phyloP scores from a whole-genome alignment of 2,888 invertebrate genomes.

The Chirona hameri region DNA sequence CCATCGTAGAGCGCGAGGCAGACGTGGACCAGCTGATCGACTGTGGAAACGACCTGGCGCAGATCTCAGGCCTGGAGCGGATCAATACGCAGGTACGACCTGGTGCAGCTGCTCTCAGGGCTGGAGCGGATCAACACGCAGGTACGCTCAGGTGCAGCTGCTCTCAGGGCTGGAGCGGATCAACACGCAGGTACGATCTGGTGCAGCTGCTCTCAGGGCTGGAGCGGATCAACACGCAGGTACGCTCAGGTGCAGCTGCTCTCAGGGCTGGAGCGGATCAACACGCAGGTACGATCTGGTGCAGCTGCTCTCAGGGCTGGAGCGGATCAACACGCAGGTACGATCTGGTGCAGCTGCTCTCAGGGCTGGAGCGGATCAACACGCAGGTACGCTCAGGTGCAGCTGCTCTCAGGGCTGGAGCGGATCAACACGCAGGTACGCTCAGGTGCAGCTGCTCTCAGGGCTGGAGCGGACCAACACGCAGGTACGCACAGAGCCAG shows the following conservation, averaged over 20 bases:
- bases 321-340: slow-evolving; percentile 60
- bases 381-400: too few species aligned
- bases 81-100: slow-evolving; percentile 43
- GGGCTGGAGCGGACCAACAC: slow-evolving; percentile 63
- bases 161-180: slow-evolving; percentile 73
- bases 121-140: slow-evolving; percentile 62
- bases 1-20: slow-evolving; percentile 73
- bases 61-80: slow-evolving; percentile 76
- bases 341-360: slow-evolving; percentile 72
- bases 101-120: slow-evolving; percentile 77
- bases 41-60: slow-evolving; percentile 78
- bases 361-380: slow-evolving; percentile 66
- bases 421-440: slow-evolving; percentile 52
- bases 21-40: slow-evolving; percentile 85
- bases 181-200: slow-evolving; percentile 61
- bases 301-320: slow-evolving; percentile 76
- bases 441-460: too few species aligned
- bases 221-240: slow-evolving; percentile 58
- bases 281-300: slow-evolving; percentile 68
- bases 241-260: too few species aligned
- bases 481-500: too few species aligned
- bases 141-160: too few species aligned
- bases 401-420: slow-evolving; percentile 78
- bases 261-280: slow-evolving; percentile 69
- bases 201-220: slow-evolving; percentile 78